Conservation (phyloP, 2,113 vertebrate genomes). For the mouse (Mus musculus) region GRCm39 chr12:46258501-46259000, state of each 20-base stretch:
- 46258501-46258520: slow-evolving; percentile 79
- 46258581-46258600: slow-evolving; percentile 79
- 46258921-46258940: no score
- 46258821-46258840: neutral
- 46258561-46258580: slow-evolving; percentile 80
- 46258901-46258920: no score
- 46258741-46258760: neutral
- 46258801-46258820: neutral
- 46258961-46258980: no score
- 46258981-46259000: no score
- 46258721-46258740: slow-evolving; percentile 55
- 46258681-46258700: slow-evolving; percentile 57
- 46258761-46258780: slow-evolving; percentile 24
- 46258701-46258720: slow-evolving; percentile 66
- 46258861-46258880: slow-evolving; percentile 5
- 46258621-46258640: slow-evolving; percentile 66
- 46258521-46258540: slow-evolving; percentile 69
- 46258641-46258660: slow-evolving; percentile 70
- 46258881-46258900: neutral
- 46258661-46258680: slow-evolving; percentile 58
- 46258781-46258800: neutral
- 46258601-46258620: slow-evolving; percentile 67
- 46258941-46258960: no score
- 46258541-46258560: slow-evolving; percentile 72
- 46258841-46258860: neutral